These are phyloP conservation scores for Hypercompe scribonia DNA, from an alignment of 2,888 invertebrate genomes.

Conservation along the genomic window DNA sequence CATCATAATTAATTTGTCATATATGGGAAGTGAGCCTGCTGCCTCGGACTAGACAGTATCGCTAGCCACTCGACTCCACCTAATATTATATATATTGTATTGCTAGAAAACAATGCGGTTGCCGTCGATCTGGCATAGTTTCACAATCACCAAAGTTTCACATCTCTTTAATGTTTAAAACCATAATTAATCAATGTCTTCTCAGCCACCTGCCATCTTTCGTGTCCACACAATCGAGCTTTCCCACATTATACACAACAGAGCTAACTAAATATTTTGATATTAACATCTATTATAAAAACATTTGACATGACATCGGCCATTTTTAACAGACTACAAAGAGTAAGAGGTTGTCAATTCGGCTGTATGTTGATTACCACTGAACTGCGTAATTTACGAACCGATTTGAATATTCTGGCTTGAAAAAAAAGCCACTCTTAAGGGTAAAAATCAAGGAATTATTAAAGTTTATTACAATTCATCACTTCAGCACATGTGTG, in stretches of 20 bases:
- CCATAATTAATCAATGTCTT: constrained; percentile 56
- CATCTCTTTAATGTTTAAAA: constrained; percentile 45
- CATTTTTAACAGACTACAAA: constrained; percentile 21
- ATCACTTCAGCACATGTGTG: too few relatives aligned
- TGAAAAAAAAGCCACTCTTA: too few relatives aligned
- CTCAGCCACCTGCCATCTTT: constrained; percentile 46
- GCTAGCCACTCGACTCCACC: background rate
- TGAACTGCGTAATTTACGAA: background rate
- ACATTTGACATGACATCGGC: constrained; percentile 55
- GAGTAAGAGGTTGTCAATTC: background rate
- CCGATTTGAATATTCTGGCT: too few relatives aligned
- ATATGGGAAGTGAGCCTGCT: background rate
- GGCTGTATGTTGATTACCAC: background rate
- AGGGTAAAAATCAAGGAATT: too few relatives aligned
- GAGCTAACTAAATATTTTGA: constrained; percentile 26
- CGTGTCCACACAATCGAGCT: constrained; percentile 53
- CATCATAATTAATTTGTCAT: background rate
- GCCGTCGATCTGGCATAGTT: constrained; percentile 40
- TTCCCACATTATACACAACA: constrained; percentile 59
- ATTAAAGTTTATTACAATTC: too few relatives aligned
- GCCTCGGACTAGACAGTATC: background rate
- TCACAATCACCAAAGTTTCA: constrained; percentile 43
- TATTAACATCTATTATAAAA: constrained; percentile 56
- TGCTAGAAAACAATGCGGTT: too few relatives aligned
- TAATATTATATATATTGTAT: too few relatives aligned